A percentile compares a stretch with the other conserved stretches of the same genome.
Conservation (phyloP, 2,888 invertebrate species). For the Erebia ligea region DNA sequence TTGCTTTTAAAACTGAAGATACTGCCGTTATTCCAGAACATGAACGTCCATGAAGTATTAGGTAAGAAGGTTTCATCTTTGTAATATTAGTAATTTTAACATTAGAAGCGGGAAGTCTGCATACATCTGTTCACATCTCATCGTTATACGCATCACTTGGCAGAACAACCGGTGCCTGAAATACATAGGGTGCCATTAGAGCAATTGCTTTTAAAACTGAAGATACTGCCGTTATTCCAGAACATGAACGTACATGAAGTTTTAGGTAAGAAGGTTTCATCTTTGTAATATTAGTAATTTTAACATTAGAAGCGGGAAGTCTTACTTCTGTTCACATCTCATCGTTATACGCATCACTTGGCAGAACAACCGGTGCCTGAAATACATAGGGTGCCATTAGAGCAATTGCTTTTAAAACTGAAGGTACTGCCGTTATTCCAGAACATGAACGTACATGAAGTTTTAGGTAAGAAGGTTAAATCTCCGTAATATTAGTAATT, state of each 20-base stretch:
- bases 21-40: constrained; percentile 76
- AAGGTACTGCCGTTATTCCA: constrained; percentile 85
- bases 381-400: constrained; percentile 94
- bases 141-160: constrained; percentile 85
- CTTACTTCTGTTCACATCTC: constrained; percentile 93
- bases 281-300: too few relatives aligned
- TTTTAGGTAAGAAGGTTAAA: constrained; percentile 18
- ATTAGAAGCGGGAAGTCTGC: constrained; percentile 81
- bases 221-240: constrained; percentile 84
- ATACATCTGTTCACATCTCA: constrained; percentile 93
- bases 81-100: too few relatives aligned
- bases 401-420: constrained; percentile 90
- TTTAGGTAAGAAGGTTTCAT: constrained; percentile 14
- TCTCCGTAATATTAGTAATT: too few relatives aligned
- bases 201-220: constrained; percentile 89
- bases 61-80: background rate
- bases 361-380: constrained; percentile 92
- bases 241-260: constrained; percentile 69
- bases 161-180: constrained; percentile 92
- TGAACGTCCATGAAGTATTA: constrained; percentile 64
- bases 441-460: constrained; percentile 69
- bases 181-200: constrained; percentile 95
- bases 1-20: constrained; percentile 89
- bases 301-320: constrained; percentile 61
- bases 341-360: constrained; percentile 86